These are phyloP conservation scores for Scopus umbretta DNA, from an alignment of 2,113 vertebrate genomes.

Conservation along the genomic window DNA sequence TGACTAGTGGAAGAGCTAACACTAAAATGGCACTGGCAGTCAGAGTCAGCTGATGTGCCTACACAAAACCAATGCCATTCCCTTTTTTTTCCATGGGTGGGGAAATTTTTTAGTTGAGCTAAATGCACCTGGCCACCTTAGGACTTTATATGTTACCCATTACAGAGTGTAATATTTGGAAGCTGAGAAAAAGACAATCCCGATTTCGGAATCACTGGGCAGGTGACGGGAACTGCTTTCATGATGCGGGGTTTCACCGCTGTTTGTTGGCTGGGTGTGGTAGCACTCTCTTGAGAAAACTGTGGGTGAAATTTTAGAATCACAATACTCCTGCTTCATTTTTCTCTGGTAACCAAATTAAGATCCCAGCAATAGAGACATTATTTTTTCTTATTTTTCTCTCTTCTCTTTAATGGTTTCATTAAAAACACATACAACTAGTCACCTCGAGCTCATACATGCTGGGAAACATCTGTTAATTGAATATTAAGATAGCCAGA, in stretches of 20 bases:
- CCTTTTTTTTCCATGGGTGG: background rate
- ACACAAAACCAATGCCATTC: background rate
- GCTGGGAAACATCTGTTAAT: conserved; percentile 47
- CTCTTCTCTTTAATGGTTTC: conserved; percentile 8
- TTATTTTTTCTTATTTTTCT: conserved; percentile 2
- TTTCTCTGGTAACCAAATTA: background rate
- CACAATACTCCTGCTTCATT: background rate
- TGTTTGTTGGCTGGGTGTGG: background rate
- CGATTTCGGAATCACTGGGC: background rate
- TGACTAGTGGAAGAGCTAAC: background rate
- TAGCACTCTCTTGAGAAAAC: background rate
- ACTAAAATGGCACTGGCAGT: background rate
- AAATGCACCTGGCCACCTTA: background rate
- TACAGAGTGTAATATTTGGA: background rate
- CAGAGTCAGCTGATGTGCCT: background rate
- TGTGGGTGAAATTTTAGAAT: conserved; percentile 12
- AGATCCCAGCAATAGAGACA: background rate
- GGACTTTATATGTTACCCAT: background rate
- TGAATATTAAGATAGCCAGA: conserved; percentile 22
- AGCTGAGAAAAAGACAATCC: background rate
- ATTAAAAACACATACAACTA: background rate
- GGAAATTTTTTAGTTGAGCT: background rate
- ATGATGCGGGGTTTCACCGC: background rate
- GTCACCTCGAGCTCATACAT: conserved; percentile 8
- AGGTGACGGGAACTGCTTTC: background rate